These are phyloP conservation scores for Alosa alosa DNA, from an alignment of 2,113 vertebrate genomes.

Conservation along the genomic window DNA sequence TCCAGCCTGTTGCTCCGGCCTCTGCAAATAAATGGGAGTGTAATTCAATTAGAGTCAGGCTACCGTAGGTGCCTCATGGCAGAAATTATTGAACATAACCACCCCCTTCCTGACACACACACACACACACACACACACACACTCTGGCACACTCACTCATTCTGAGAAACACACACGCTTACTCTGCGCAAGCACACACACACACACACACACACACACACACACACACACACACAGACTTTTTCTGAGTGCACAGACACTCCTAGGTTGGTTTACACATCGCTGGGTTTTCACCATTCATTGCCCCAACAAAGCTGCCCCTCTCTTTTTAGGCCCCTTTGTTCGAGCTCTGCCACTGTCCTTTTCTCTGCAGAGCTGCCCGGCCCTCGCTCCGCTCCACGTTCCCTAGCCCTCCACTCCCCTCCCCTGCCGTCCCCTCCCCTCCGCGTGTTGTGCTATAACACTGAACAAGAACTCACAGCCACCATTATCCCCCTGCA, in stretches of 20 bases:
- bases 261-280: slow-evolving; percentile 94
- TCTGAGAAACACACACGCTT: slow-evolving; percentile 48
- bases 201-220: slow-evolving; percentile 53
- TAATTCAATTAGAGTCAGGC: slow-evolving; percentile 98
- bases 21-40: slow-evolving; percentile 96
- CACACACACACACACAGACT: slow-evolving; percentile 52
- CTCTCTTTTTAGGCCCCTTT: slow-evolving; percentile 87
- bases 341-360: slow-evolving; percentile 88
- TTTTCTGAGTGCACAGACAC: slow-evolving; percentile 39
- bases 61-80: slow-evolving; percentile 86
- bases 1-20: slow-evolving; percentile 85
- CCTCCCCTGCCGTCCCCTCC: slow-evolving; percentile 75
- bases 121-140: slow-evolving; percentile 42
- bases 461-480: not conserved
- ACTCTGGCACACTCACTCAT: slow-evolving; percentile 50
- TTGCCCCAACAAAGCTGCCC: slow-evolving; percentile 80
- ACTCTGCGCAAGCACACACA: slow-evolving; percentile 24
- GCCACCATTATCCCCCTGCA: not conserved
- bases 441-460: not conserved
- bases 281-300: slow-evolving; percentile 92
- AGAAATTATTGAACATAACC: slow-evolving; percentile 89
- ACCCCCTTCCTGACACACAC: slow-evolving; percentile 54
- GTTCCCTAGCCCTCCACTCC: slow-evolving; percentile 68
- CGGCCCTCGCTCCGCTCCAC: slow-evolving; percentile 47
- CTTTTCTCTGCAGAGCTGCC: slow-evolving; percentile 69